phyloP scores from a whole-genome alignment of 1,140 invertebrate genomes.

The Papilio dardanus region DNA sequence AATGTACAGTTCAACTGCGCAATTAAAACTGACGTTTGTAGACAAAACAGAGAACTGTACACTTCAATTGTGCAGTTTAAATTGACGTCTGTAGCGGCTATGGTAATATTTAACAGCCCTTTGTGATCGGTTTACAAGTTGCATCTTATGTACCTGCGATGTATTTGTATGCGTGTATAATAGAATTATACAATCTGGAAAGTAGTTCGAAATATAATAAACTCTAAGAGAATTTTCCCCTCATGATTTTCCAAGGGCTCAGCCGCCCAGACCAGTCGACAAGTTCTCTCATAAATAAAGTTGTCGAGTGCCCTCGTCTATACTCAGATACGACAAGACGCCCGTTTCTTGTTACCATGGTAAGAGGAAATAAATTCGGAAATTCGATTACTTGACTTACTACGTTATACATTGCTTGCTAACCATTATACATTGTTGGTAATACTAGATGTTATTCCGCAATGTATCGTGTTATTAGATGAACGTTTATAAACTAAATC shows the following conservation, averaged over 20 bases:
- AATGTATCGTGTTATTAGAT: not conserved
- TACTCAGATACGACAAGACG: slow-evolving; percentile 51
- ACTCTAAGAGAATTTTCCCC: slow-evolving; percentile 38
- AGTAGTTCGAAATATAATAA: slow-evolving; percentile 43
- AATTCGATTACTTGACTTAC: not conserved
- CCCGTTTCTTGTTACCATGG: slow-evolving; percentile 33
- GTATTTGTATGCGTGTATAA: not conserved
- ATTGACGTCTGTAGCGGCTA: no score
- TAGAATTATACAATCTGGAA: slow-evolving; percentile 28
- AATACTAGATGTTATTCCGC: not conserved
- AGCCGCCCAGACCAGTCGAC: slow-evolving; percentile 41
- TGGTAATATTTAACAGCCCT: slow-evolving; percentile 9
- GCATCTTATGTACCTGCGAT: not conserved
- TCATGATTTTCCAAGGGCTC: slow-evolving; percentile 41
- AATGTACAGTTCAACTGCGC: no score
- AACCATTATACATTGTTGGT: not conserved
- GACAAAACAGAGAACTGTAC: no score
- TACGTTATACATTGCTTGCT: slow-evolving; percentile 24
- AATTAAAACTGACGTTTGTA: no score
- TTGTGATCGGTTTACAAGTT: not conserved
- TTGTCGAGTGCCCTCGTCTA: slow-evolving; percentile 54
- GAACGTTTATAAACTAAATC: not conserved
- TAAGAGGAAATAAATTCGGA: not conserved
- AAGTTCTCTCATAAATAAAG: slow-evolving; percentile 65
- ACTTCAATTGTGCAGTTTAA: no score